phyloP scores from a whole-genome alignment of 2,888 invertebrate species.

The Drosophila antonietae region DNA sequence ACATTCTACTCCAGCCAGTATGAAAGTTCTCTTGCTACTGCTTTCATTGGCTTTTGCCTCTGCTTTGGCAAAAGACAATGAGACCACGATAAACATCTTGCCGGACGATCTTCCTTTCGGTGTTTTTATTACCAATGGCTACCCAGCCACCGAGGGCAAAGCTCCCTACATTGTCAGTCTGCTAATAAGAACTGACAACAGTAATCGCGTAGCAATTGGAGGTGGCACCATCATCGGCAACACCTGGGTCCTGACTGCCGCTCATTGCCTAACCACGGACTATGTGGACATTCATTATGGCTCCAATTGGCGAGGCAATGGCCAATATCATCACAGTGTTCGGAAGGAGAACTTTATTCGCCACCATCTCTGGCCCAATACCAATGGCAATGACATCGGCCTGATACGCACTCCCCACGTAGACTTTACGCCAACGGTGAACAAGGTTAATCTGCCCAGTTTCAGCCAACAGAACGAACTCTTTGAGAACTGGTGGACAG shows the following conservation, averaged over 20 bases:
- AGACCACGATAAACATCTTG: background rate
- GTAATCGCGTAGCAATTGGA: conserved; percentile 43
- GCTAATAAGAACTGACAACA: conserved; percentile 33
- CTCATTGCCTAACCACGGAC: conserved; percentile 51
- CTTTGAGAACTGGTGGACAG: conserved; percentile 21
- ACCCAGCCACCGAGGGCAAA: conserved; percentile 49
- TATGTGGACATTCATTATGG: conserved; percentile 57
- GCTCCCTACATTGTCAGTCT: conserved; percentile 69
- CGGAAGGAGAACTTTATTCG: conserved; percentile 8
- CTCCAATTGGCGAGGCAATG: conserved; percentile 43
- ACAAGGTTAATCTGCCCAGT: conserved; percentile 48
- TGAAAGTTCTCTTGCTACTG: background rate
- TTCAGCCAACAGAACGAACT: conserved; percentile 42
- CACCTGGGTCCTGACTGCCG: conserved; percentile 49
- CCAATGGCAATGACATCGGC: conserved; percentile 65
- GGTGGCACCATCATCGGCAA: conserved; percentile 41
- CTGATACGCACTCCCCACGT: conserved; percentile 64
- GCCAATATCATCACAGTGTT: conserved; percentile 41
- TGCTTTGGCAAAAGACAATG: background rate
- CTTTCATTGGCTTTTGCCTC: background rate
- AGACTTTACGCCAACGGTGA: conserved; percentile 29
- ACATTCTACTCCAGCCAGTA: background rate
- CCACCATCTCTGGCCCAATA: conserved; percentile 28
- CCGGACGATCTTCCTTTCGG: background rate
- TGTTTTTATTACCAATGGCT: conserved; percentile 65